Conservation (phyloP, 2,113 vertebrate genomes). For the Sturnira hondurensis region DNA sequence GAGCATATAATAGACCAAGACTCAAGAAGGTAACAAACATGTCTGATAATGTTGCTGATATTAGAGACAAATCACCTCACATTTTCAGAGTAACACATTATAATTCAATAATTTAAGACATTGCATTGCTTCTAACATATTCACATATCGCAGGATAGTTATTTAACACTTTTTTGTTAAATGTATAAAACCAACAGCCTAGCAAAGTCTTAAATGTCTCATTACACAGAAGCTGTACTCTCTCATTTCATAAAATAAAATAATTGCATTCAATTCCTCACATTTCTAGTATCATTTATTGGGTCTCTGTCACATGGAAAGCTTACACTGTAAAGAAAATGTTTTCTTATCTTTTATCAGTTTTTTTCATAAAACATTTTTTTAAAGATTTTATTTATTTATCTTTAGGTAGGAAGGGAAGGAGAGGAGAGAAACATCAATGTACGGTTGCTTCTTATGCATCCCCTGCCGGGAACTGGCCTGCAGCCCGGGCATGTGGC, state of each 20-base stretch:
- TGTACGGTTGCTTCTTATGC: too few relatives aligned
- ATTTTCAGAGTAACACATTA: not conserved
- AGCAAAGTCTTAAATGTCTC: not conserved
- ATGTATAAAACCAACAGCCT: not conserved
- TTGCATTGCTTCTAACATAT: not conserved
- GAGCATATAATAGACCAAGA: not conserved
- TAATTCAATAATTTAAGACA: conserved; percentile 30
- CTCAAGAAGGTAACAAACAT: not conserved
- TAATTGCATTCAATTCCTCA: not conserved
- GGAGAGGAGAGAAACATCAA: too few relatives aligned
- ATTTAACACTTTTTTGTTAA: not conserved
- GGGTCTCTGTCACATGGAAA: conserved; percentile 5
- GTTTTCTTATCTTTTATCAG: conserved; percentile 48
- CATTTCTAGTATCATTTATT: not conserved
- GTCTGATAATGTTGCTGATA: not conserved
- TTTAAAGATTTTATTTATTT: too few relatives aligned
- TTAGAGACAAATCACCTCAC: not conserved
- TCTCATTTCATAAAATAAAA: not conserved
- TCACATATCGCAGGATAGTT: not conserved
- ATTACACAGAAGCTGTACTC: not conserved
- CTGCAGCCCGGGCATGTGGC: too few relatives aligned
- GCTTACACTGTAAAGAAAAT: not conserved
- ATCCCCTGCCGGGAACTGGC: too few relatives aligned
- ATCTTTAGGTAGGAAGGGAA: too few relatives aligned
- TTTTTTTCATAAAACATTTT: too few relatives aligned